Conservation (phyloP, 2,113 vertebrate species). For the Peromyscus maniculatus region DNA sequence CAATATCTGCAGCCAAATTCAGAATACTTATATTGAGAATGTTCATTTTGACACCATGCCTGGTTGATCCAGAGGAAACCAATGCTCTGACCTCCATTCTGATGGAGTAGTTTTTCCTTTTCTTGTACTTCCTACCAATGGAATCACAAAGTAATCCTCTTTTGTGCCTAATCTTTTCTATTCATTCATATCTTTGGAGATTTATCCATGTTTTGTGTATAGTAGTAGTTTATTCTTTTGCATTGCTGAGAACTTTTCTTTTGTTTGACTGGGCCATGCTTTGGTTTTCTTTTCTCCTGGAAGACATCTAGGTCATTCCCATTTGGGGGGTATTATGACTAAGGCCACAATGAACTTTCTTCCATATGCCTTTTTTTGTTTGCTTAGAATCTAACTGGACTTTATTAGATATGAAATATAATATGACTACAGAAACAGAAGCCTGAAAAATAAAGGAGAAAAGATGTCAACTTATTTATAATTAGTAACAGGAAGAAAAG, state of each 20-base stretch:
- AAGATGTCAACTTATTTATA: neutral
- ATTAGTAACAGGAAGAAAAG: neutral
- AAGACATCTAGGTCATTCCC: neutral
- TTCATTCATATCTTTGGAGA: neutral
- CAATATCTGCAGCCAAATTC: neutral
- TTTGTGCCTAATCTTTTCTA: neutral
- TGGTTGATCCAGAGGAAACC: neutral
- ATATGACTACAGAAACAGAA: neutral
- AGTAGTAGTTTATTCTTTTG: neutral
- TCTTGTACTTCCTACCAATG: neutral
- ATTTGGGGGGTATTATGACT: neutral
- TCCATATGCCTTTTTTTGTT: neutral
- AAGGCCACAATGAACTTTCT: neutral
- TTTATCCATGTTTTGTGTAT: neutral
- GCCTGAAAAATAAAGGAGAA: neutral
- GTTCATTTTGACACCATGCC: neutral
- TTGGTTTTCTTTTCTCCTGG: neutral
- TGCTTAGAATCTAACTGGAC: neutral
- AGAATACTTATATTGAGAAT: neutral
- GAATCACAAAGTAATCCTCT: neutral
- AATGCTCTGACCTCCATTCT: neutral
- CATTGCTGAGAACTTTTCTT: neutral
- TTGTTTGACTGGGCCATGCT: neutral
- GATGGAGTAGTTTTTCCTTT: neutral
- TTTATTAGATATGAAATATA: neutral